Base-by-base conservation (phyloP, 92 coral and sea anemone species). In the Ricordea florida region DNA sequence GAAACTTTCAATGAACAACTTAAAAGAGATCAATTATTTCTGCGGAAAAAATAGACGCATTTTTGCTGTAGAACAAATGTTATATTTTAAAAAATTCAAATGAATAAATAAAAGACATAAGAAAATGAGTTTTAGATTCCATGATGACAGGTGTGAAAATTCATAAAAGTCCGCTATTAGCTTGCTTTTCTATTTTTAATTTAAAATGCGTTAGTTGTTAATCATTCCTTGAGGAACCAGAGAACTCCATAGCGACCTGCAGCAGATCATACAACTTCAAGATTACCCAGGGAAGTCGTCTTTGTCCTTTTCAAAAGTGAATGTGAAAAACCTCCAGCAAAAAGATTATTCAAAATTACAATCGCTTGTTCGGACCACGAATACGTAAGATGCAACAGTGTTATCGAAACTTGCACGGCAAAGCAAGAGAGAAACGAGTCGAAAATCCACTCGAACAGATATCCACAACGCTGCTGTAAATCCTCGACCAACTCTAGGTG, bases 361-460 rank as follows among this genome's bases (percentile, higher is more conserved):
- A 70, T 1, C 7, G 56, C 52, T 55, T 70, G 77, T 44, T 70
- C 64, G 2, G 53, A 37, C 77, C 77, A 70, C 4, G 65, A 40
- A 52, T 70, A 70, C 6, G 65, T 6, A 34, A 55, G 40, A 29
- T 55, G 77, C 11, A 70, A 14, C 5, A 70, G 32, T 15, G 77
- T 53, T 26, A 70, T 55, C 10, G 77, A 70, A 70, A 70, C 77
- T 55, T 70, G 77, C 23, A 70, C 77, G 17, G 77, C 77, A 65
- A 70, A 70, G 42, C 77, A 70, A 2, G 77, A 70, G 2, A 70
- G 41, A 16, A 70, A 51, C 40, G 77, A 56, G 13, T 55, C 52
- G 65, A 70, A 70, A 70, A 70, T 25, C 66, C 66, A 38, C 3
- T 32, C 64, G 10, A 50, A 70, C 38, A 6, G 38, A n/a, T 27